A percentile compares a stretch with the other conserved stretches of the same genome.
phyloP scores from a whole-genome alignment of 2,888 invertebrate genomes.

The Dicyrtoma fusca region DNA sequence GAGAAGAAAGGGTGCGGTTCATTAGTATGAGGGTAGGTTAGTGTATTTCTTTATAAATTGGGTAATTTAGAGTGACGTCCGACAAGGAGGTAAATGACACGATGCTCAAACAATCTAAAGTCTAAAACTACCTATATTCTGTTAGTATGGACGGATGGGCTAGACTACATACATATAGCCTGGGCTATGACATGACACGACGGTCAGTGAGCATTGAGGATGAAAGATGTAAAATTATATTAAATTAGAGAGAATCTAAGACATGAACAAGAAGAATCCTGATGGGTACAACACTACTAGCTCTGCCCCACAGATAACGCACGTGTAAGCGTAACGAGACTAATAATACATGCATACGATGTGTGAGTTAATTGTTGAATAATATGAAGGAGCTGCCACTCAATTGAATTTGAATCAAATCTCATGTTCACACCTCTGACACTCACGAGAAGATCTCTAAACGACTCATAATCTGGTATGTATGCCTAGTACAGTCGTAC shows the following conservation, averaged over 20 bases:
- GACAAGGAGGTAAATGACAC: slow-evolving; percentile 37
- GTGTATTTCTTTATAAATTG: slow-evolving; percentile 27
- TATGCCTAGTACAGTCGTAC: too few species aligned
- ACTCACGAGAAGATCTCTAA: not conserved
- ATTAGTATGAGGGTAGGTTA: slow-evolving; percentile 42
- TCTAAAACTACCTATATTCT: not conserved
- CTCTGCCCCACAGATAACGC: too few species aligned
- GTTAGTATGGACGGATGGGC: not conserved
- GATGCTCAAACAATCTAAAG: slow-evolving; percentile 18
- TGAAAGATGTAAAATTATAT: not conserved
- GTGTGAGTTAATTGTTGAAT: not conserved
- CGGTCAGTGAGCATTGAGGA: not conserved
- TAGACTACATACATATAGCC: too few species aligned
- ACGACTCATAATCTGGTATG: too few species aligned
- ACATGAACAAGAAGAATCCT: too few species aligned
- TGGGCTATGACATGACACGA: not conserved
- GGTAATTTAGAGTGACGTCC: slow-evolving; percentile 34
- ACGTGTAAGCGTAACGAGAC: too few species aligned
- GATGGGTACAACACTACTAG: too few species aligned
- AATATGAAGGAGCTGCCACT: slow-evolving; percentile 7
- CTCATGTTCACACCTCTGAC: slow-evolving; percentile 27
- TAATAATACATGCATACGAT: not conserved
- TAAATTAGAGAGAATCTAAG: too few species aligned
- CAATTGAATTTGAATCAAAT: slow-evolving; percentile 5
- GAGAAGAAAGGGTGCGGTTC: slow-evolving; percentile 36